A percentile compares a stretch with the other conserved stretches of the same genome.
Evolutionary conservation across 2,797 vertebrate species (phyloP).

Genomic region (Neosilurus hyrtlii): DNA sequence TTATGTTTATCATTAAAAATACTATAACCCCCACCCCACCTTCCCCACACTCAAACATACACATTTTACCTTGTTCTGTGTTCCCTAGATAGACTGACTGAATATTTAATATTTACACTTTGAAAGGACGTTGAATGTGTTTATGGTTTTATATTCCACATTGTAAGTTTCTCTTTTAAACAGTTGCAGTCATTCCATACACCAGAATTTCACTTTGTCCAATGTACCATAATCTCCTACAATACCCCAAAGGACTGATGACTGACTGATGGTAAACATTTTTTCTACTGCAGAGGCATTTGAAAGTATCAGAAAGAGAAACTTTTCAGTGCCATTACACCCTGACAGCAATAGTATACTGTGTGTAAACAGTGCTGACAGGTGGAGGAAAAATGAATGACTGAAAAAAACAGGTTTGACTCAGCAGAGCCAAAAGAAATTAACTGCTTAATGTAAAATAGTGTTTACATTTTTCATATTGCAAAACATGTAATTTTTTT

Average conservation of each 20-base stretch:
- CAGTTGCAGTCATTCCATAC: not conserved
- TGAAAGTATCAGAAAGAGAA: conserved; percentile 23
- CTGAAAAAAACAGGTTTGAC: conserved; percentile 31
- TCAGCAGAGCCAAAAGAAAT: conserved; percentile 12
- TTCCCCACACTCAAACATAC: no score
- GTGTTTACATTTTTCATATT: not conserved
- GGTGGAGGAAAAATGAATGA: not conserved
- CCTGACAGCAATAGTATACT: not conserved
- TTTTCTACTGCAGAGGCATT: conserved; percentile 12
- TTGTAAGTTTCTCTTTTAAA: not conserved
- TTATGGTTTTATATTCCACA: not conserved
- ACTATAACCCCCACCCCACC: no score
- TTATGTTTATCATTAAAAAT: not conserved
- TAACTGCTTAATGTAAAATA: conserved; percentile 18
- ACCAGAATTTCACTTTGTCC: not conserved
- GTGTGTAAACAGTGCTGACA: conserved; percentile 10
- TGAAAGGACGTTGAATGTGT: not conserved
- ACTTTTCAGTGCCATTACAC: conserved; percentile 9
- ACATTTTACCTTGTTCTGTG: not conserved
- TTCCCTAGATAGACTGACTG: not conserved
- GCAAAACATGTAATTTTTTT: conserved; percentile 11
- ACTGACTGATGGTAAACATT: not conserved
- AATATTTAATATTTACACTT: not conserved
- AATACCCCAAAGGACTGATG: not conserved
- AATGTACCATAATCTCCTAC: not conserved